Evolutionary conservation across 2,113 vertebrate species (phyloP).

Genomic region (Dromas ardeola): DNA sequence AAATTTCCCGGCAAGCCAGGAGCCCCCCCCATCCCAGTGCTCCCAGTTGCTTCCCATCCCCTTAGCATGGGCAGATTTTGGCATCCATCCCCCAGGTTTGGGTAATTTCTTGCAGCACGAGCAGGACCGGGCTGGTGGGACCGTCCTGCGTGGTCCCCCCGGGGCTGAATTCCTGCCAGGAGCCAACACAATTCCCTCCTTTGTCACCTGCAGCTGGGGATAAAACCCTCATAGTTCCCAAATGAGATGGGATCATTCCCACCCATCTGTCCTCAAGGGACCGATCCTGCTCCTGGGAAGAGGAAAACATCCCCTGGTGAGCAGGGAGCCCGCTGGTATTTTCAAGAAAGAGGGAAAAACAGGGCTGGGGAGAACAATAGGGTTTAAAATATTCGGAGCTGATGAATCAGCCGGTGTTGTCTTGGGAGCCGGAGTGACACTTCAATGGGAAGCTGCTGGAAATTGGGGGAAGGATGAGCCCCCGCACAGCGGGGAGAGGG

Average conservation of each 20-base stretch:
- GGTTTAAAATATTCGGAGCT: neutral
- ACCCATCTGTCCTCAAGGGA: neutral
- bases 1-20: neutral
- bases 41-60: neutral
- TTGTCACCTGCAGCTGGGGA: neutral
- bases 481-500: neutral
- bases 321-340: neutral
- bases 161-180: neutral
- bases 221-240: neutral
- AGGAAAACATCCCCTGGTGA: neutral
- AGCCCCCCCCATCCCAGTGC: neutral
- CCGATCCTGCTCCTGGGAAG: neutral
- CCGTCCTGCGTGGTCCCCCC: neutral
- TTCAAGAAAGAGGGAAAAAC: neutral
- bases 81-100: fast-evolving
- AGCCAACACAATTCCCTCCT: neutral
- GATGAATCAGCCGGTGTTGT: neutral
- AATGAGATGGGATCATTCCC: neutral
- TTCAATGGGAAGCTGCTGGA: neutral
- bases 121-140: neutral
- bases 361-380: neutral
- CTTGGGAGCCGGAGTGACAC: neutral
- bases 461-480: neutral
- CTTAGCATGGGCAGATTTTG: neutral
- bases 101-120: neutral